A percentile compares a stretch with the other conserved stretches of the same genome.
These are phyloP conservation scores for Gymnocephalus cernua DNA, from an alignment of 2,113 vertebrate species.

Conservation along the genomic window DNA sequence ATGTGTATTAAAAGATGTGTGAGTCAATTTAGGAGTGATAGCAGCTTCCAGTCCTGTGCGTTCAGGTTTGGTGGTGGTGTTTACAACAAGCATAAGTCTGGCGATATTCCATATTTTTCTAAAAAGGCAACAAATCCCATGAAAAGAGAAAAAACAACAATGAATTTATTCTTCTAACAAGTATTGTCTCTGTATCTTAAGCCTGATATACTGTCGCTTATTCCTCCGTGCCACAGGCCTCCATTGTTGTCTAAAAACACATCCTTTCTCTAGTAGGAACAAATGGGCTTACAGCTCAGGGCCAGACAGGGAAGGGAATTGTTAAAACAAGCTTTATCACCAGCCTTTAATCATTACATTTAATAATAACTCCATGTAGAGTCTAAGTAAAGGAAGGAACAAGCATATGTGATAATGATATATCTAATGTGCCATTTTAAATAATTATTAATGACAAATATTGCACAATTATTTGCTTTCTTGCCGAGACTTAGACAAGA, in stretches of 20 bases:
- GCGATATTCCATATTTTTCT: neutral
- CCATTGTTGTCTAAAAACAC: slow-evolving; percentile 11
- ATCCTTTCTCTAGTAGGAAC: neutral
- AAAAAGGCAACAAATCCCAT: slow-evolving; percentile 18
- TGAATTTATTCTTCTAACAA: neutral
- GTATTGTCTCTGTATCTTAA: neutral
- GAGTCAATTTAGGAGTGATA: neutral
- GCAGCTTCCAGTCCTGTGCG: neutral
- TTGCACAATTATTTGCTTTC: neutral
- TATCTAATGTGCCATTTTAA: neutral
- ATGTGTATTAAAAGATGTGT: neutral
- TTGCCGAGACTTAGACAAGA: neutral
- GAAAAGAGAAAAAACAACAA: slow-evolving; percentile 9
- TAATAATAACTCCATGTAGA: neutral
- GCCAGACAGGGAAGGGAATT: neutral
- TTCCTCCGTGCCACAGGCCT: slow-evolving; percentile 1
- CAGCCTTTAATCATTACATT: neutral
- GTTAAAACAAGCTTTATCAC: too few species aligned
- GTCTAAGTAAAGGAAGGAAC: neutral
- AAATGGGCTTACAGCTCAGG: neutral
- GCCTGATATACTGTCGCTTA: slow-evolving; percentile 1
- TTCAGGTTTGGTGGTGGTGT: neutral
- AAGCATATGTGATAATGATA: neutral
- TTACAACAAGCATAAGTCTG: neutral
- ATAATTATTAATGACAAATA: neutral